Percentiles rank a stretch among this genome's conserved stretches.
phyloP scores from a whole-genome alignment of 2,113 vertebrate genomes.

The Caranx melampygus region DNA sequence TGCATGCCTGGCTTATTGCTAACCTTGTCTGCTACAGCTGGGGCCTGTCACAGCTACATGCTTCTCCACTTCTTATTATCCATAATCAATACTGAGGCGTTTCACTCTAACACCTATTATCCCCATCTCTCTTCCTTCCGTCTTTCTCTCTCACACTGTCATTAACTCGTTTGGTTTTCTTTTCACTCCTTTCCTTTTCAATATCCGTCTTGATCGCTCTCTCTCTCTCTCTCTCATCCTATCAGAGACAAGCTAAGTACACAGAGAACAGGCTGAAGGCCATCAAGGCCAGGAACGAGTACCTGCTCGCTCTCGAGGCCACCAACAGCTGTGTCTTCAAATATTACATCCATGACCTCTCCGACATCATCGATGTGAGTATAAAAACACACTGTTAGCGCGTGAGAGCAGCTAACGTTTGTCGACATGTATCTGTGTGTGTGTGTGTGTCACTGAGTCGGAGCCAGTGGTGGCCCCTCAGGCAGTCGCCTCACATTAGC shows the following conservation, averaged over 20 bases:
- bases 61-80: constrained; percentile 53
- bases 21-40: constrained; percentile 55
- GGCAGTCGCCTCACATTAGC: constrained; percentile 45
- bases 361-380: constrained; percentile 98
- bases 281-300: constrained; percentile 97
- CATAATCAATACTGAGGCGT: constrained; percentile 67
- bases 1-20: constrained; percentile 53
- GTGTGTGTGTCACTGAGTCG: neutral
- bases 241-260: constrained; percentile 97
- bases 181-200: constrained; percentile 1
- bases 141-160: constrained; percentile 6
- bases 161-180: constrained; percentile 12
- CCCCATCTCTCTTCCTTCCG: constrained; percentile 23
- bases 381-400: constrained; percentile 10
- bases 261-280: constrained; percentile 98
- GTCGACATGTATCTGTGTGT: neutral
- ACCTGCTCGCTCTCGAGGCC: constrained; percentile 95
- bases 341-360: constrained; percentile 99
- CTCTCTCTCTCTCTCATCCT: constrained; percentile 42
- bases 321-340: constrained; percentile 98
- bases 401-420: neutral
- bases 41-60: constrained; percentile 52
- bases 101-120: constrained; percentile 51
- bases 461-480: constrained; percentile 19
- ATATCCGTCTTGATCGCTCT: neutral